These are phyloP conservation scores for Marcusenius ussheri DNA, from an alignment of 2,113 vertebrate species.

Conservation along the genomic window DNA sequence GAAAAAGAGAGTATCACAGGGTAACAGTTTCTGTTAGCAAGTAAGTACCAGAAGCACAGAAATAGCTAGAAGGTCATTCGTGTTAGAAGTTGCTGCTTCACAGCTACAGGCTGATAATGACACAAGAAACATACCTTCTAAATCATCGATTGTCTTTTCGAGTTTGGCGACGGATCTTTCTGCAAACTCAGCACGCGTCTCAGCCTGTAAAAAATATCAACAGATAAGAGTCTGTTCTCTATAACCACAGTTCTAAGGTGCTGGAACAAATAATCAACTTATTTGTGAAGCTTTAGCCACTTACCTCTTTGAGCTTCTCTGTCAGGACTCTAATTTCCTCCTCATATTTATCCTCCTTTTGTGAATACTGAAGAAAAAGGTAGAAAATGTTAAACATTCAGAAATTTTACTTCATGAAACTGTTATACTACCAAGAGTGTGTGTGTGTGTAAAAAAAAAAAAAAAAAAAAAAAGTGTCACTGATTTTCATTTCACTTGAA, in stretches of 20 bases:
- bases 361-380: slow-evolving; percentile 70
- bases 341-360: slow-evolving; percentile 95
- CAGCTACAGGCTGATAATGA: neutral
- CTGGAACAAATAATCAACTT: neutral
- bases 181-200: slow-evolving; percentile 92
- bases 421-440: neutral
- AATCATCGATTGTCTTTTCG: slow-evolving; percentile 96
- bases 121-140: slow-evolving; percentile 76
- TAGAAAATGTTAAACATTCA: neutral
- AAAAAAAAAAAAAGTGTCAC: neutral
- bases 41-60: neutral
- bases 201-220: slow-evolving; percentile 62
- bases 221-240: neutral
- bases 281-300: slow-evolving; percentile 13
- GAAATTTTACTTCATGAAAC: neutral
- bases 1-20: neutral
- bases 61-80: neutral
- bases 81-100: neutral
- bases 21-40: neutral
- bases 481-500: neutral
- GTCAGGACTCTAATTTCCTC: slow-evolving; percentile 92
- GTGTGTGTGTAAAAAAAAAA: too few species aligned
- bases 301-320: slow-evolving; percentile 95
- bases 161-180: slow-evolving; percentile 93
- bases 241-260: neutral